Evolutionary conservation across 37 sponge, comb jelly and placozoan species (phyloP).

Genomic region (Lycopodina hypogea): DNA sequence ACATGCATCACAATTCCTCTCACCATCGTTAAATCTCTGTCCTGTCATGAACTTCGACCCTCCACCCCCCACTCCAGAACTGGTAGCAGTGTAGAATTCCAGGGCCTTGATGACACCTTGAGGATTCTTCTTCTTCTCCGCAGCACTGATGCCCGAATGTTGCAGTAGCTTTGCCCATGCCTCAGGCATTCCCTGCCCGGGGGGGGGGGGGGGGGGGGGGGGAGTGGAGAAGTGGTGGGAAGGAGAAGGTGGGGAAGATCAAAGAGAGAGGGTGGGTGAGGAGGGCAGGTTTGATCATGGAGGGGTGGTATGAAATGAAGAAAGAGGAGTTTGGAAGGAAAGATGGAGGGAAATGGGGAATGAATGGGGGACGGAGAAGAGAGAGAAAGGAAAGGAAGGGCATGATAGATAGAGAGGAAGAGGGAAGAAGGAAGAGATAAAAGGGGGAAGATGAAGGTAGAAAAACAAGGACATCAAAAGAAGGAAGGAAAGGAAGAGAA

Average conservation of each 20-base stretch:
- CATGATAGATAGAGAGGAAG: background rate
- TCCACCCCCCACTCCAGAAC: conserved; percentile 22
- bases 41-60: conserved; percentile 82
- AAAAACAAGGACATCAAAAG: no score
- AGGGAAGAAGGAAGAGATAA: no score
- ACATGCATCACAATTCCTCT: no score
- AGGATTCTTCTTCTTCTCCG: conserved; percentile 75
- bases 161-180: conserved; percentile 87
- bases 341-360: background rate
- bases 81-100: conserved; percentile 79
- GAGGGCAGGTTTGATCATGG: background rate
- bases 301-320: no score
- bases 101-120: conserved; percentile 91
- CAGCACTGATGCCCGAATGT: conserved; percentile 79
- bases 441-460: no score
- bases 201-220: conserved; percentile 6
- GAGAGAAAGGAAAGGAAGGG: background rate
- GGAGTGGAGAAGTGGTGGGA: background rate
- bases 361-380: no score
- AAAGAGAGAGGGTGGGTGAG: conserved; percentile 54
- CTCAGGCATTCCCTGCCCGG: conserved; percentile 81
- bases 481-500: no score
- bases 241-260: conserved; percentile 7
- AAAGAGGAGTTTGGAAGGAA: background rate
- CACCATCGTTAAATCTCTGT: conserved; percentile 39